Conservation (phyloP, 2,888 invertebrate species). For the Zygogramma bicolorata region DNA sequence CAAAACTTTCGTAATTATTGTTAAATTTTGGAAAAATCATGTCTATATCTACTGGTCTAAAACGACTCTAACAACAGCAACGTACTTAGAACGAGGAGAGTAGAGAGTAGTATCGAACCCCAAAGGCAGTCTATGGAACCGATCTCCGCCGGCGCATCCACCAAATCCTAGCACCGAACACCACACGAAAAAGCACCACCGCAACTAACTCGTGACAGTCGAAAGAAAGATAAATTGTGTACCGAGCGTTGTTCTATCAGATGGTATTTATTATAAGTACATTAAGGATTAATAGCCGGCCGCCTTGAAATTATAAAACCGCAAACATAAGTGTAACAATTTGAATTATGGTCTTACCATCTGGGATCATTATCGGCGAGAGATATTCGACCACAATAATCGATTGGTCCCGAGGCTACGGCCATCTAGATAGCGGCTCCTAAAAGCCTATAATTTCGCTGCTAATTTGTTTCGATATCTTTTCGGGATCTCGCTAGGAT, state of each 20-base stretch:
- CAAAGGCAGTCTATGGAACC: not conserved
- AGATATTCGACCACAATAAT: constrained; percentile 64
- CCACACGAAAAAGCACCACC: not conserved
- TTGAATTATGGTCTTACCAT: constrained; percentile 64
- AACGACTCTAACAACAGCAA: too few species aligned
- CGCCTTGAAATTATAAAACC: constrained; percentile 64
- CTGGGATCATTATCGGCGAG: constrained; percentile 63
- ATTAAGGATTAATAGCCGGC: constrained; percentile 57
- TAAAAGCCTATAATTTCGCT: constrained; percentile 67
- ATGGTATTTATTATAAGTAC: constrained; percentile 55
- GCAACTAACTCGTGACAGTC: constrained; percentile 9
- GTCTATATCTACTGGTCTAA: too few species aligned
- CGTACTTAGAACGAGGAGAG: too few species aligned
- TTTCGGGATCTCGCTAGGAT: constrained; percentile 57
- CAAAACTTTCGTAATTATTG: too few species aligned
- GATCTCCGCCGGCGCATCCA: not conserved
- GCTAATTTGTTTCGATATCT: constrained; percentile 68
- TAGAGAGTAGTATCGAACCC: not conserved
- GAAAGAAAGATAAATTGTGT: constrained; percentile 39
- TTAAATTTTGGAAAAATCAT: too few species aligned
- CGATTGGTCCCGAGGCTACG: constrained; percentile 65
- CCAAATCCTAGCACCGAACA: not conserved
- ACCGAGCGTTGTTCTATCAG: constrained; percentile 45
- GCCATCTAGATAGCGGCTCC: constrained; percentile 64
- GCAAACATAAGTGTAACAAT: constrained; percentile 63